Evolutionary conservation across 2,888 invertebrate species (phyloP), one percentile per base, ranked within the genome.

Genomic region (Nemotelus pantherinus): DNA sequence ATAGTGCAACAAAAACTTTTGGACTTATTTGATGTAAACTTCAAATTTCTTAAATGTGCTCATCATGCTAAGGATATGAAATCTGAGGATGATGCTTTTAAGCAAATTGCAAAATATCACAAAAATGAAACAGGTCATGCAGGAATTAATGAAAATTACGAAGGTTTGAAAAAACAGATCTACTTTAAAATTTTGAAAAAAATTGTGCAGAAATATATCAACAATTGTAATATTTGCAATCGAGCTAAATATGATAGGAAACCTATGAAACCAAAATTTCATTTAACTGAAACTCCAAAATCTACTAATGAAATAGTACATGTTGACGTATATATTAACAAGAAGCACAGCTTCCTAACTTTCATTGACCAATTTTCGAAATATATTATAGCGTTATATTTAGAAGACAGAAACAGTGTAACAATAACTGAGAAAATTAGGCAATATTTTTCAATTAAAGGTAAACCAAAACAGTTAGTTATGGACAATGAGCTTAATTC

Each of bases 351-450:
- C 3, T 80, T 80, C 55, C 57, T 78, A 10, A 75, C 77, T 50
- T 57, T 80, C 45, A 80, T 80, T 6, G 79, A 81, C 43, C 79
- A 77, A 67, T 80, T 80, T 60, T 79, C 80, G 55, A 80, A 80
- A 63, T 72, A 79, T 53, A 77, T 78, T 2, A 64, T 65, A 2
- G 72, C 72, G 41, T 76, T 79, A 3, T 68, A 70, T 25, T 68
- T 80, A 9, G 58, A 68, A 41, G 77, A 80, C 57, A 80, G 78
- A 63, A 79, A 77, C 10, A 76, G 68, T 43, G 68, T 57, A 55
- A 77, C 76, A 48, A 45, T 79, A 43, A 53, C 78, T n/a, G n/a
- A 3, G 74, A 76, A 45, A 77, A 80, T 75, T 5, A 68, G 74
- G 47, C 58, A 60, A 47, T 58, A 68, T 2, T 65, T 74, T 57